Evolutionary conservation across 2,888 invertebrate species (phyloP).

Genomic region (Drosophila picticornis): DNA sequence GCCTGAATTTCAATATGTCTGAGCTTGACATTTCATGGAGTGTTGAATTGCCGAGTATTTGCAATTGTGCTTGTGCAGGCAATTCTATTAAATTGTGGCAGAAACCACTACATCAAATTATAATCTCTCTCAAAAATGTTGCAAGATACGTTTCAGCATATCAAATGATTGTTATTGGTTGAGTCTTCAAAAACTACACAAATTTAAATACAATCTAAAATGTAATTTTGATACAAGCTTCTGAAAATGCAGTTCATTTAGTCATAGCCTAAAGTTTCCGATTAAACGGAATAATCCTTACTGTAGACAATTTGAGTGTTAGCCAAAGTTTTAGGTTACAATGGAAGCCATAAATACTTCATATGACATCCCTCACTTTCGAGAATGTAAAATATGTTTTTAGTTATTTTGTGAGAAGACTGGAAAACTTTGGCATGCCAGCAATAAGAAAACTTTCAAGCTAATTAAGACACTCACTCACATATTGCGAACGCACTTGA

Average conservation of each 20-base stretch:
- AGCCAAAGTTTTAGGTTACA: background rate
- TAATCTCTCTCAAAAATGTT: background rate
- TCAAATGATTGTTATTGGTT: background rate
- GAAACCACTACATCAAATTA: background rate
- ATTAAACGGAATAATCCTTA: background rate
- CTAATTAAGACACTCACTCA: conserved; percentile 40
- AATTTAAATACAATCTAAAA: background rate
- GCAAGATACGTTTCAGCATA: background rate
- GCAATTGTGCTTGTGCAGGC: background rate
- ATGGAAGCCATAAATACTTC: conserved; percentile 13
- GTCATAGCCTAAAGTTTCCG: background rate
- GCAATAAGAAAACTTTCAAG: conserved; percentile 24
- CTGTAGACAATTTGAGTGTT: background rate
- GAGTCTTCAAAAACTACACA: background rate
- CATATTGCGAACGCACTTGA: conserved; percentile 7
- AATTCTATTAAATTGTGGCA: background rate
- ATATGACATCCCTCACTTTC: conserved; percentile 1
- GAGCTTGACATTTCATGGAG: conserved; percentile 31
- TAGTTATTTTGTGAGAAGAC: conserved; percentile 5
- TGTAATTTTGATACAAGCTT: background rate
- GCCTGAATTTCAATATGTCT: conserved; percentile 56
- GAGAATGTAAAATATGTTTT: background rate
- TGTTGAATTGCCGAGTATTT: conserved; percentile 29
- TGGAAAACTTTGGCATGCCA: background rate
- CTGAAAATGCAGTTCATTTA: background rate